Evolutionary conservation across 2,888 invertebrate species (phyloP).

Genomic region (Octonoba sinensis): DNA sequence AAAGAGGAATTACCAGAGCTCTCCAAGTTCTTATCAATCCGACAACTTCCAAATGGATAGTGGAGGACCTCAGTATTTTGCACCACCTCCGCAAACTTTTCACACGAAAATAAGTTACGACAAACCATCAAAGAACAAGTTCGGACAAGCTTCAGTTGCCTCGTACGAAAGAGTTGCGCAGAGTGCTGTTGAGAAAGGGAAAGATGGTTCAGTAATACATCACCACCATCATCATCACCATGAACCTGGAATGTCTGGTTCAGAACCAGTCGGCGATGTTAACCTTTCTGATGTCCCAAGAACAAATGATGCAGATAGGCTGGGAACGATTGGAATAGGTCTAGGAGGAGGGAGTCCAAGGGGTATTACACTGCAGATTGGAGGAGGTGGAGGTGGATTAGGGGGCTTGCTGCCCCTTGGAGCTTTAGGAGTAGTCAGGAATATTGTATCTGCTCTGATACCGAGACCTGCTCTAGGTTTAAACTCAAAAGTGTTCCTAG

Average conservation of each 20-base stretch:
- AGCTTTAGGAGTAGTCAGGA: constrained; percentile 44
- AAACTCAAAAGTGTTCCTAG: constrained; percentile 54
- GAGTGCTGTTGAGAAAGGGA: constrained; percentile 16
- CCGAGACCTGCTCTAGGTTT: constrained; percentile 47
- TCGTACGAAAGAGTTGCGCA: constrained; percentile 41
- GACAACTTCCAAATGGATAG: constrained; percentile 7
- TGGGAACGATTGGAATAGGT: constrained; percentile 46
- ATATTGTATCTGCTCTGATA: constrained; percentile 24
- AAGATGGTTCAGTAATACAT: constrained; percentile 26
- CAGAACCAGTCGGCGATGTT: constrained; percentile 43
- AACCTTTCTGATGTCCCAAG: constrained; percentile 38
- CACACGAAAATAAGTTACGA: constrained; percentile 59
- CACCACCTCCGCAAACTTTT: constrained; percentile 60
- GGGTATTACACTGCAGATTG: constrained; percentile 56
- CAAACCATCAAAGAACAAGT: constrained; percentile 14
- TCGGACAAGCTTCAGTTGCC: neutral
- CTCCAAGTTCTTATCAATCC: neutral
- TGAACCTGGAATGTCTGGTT: constrained; percentile 24
- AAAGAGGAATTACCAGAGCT: neutral
- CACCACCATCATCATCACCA: constrained; percentile 60
- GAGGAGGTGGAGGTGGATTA: constrained; percentile 34
- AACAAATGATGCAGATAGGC: constrained; percentile 48
- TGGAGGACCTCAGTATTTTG: constrained; percentile 47
- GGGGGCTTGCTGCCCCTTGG: constrained; percentile 41
- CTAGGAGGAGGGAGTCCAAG: constrained; percentile 20